Percentiles rank a stretch among this genome's conserved stretches.
Evolutionary conservation across 2,113 vertebrate genomes (phyloP).

Genomic region (Bagarius yarrelli): DNA sequence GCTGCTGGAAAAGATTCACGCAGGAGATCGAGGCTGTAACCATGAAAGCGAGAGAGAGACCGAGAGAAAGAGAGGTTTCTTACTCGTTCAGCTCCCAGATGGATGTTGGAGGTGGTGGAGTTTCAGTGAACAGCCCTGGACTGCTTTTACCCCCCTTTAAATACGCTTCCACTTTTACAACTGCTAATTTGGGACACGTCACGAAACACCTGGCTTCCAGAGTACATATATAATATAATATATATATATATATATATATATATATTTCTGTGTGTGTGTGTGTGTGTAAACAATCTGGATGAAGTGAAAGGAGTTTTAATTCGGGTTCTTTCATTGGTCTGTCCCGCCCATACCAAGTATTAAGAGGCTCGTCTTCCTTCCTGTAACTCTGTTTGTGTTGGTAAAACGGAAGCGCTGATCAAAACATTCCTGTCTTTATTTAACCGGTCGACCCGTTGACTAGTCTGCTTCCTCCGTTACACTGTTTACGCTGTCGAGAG

Average conservation of each 20-base stretch:
- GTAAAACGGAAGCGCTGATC: slow-evolving; percentile 25
- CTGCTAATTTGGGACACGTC: slow-evolving; percentile 36
- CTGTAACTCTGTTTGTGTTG: slow-evolving; percentile 1
- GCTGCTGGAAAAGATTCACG: not conserved
- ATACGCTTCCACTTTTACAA: slow-evolving; percentile 38
- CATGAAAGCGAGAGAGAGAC: not conserved
- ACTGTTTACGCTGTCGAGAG: not conserved
- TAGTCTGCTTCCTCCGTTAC: not conserved
- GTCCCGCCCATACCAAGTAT: slow-evolving; percentile 23
- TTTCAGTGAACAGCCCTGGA: not conserved
- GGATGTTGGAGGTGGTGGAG: not conserved
- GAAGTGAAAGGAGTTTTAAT: slow-evolving; percentile 34
- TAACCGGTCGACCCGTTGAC: not conserved
- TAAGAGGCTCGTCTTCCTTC: slow-evolving; percentile 12
- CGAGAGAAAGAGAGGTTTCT: not conserved
- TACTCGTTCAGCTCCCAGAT: not conserved
- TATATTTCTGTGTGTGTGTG: not conserved
- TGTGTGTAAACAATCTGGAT: not conserved
- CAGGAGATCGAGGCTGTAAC: too few species aligned
- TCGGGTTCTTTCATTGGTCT: slow-evolving; percentile 43
- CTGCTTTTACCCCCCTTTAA: slow-evolving; percentile 19
- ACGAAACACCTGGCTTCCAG: slow-evolving; percentile 22
- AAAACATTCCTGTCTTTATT: slow-evolving; percentile 27
- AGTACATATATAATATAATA: slow-evolving; percentile 38
- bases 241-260: not conserved